Base-by-base conservation (phyloP, 2,113 vertebrate species). In the pig (Sus scrofa) region DNA sequence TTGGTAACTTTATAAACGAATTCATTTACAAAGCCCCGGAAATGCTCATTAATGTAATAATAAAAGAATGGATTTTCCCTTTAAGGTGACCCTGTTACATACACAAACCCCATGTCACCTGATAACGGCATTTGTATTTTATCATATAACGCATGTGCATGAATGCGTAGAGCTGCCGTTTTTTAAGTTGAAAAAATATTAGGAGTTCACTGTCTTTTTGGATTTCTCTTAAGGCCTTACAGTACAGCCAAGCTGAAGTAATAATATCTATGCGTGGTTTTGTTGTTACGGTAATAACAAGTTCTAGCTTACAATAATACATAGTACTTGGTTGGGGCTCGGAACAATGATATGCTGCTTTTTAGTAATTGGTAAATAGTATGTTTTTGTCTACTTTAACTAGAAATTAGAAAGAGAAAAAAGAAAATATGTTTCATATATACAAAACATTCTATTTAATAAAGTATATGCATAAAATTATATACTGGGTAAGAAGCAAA, bases 381-480 rank as follows among this genome's bases (percentile, higher is more conserved):
- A 75, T 63, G 39, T n/a, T 95, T 96, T 94, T 75, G 34, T 79
- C 89, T 94, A 89, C 11, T 89, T 94, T 89, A 89, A 95, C 84
- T 84, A 95, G 86, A 95, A 96, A 93, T 89, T 71, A 97, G 84
- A 96, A 85, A 95, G 81, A 95, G 75, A 87, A 95, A 96, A 96
- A 92, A 44, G 71, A 85, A 94, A 90, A 62, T n/a, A 73, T 22
- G 89, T 86, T 95, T 95, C 96, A 95, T 91, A 94, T 73, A 93
- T 91, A 97, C 7, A 97, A 98, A 91, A 96, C 75, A 97, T 58
- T 96, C 97, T 94, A 96, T 83, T 96, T 96, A 95, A 78, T 93
- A 95, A 96, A 94, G 96, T 92, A 63, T 92, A 84, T 90, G 75
- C 83, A 81, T 73, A 96, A 96, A 95, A 91, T 95, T 89, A 96